phyloP scores from a whole-genome alignment of 2,113 vertebrate genomes.

The Uria lomvia region DNA sequence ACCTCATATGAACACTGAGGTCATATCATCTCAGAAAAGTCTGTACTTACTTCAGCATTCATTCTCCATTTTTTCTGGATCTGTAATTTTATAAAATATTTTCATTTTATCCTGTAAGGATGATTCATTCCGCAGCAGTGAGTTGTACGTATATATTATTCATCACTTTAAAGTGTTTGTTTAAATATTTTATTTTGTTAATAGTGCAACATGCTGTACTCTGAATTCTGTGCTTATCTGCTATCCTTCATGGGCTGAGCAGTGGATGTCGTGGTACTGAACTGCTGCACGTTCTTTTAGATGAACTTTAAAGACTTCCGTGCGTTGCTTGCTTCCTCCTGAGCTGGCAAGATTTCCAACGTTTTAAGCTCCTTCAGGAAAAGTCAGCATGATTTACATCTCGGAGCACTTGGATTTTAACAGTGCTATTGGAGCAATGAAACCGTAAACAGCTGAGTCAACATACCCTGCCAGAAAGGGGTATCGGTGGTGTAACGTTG shows the following conservation, averaged over 20 bases:
- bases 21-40: neutral
- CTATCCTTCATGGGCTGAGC: slow-evolving; percentile 13
- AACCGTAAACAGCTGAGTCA: neutral
- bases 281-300: slow-evolving; percentile 20
- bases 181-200: slow-evolving; percentile 71
- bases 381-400: neutral
- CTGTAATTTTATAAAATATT: neutral
- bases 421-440: neutral
- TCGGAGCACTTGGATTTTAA: neutral
- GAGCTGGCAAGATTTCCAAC: neutral
- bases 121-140: slow-evolving; percentile 56
- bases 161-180: slow-evolving; percentile 59
- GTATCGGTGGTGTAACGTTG: neutral
- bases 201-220: slow-evolving; percentile 57
- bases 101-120: slow-evolving; percentile 36
- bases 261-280: neutral
- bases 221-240: slow-evolving; percentile 15
- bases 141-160: slow-evolving; percentile 68
- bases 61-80: neutral
- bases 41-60: neutral
- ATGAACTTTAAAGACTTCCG: slow-evolving; percentile 23
- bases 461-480: neutral
- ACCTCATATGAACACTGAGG: neutral
- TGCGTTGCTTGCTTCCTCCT: neutral
- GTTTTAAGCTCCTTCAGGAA: neutral